phyloP scores from a whole-genome alignment of 2,888 invertebrate species.

The Drosophila helvetica region DNA sequence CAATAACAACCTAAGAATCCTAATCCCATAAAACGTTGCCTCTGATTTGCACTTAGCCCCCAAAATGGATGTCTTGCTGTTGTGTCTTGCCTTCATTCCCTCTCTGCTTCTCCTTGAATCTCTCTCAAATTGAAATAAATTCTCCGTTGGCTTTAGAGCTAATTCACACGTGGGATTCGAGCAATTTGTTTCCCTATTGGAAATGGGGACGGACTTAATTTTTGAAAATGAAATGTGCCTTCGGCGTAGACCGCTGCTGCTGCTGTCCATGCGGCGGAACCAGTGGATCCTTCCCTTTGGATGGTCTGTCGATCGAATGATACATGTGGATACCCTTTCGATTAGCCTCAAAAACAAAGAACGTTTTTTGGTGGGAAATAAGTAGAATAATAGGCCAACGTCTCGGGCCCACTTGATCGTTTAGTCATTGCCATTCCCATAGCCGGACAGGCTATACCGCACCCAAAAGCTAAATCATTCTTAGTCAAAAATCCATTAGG shows the following conservation, averaged over 20 bases:
- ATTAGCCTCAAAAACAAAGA: no score
- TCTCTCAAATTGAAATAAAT: conserved; percentile 37
- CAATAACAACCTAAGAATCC: conserved; percentile 2
- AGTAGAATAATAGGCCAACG: no score
- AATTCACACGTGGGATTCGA: conserved; percentile 38
- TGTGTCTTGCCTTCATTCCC: background rate
- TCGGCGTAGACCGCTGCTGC: background rate
- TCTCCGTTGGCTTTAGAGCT: conserved; percentile 26
- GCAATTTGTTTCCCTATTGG: conserved; percentile 28
- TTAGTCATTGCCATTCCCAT: no score
- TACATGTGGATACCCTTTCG: background rate
- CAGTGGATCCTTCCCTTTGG: background rate
- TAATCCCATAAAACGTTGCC: conserved; percentile 24
- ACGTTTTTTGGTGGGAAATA: no score
- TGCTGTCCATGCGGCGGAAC: background rate
- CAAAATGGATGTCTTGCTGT: background rate
- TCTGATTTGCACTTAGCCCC: conserved; percentile 16
- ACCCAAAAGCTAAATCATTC: no score
- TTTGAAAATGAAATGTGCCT: background rate
- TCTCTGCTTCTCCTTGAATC: conserved; percentile 5
- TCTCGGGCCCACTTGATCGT: no score
- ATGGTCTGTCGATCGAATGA: background rate
- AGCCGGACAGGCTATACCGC: no score
- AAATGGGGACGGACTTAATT: conserved; percentile 9
- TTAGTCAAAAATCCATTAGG: no score